These are phyloP conservation scores for Falco rusticolus DNA, from an alignment of 2,797 vertebrate genomes.

Conservation along the genomic window DNA sequence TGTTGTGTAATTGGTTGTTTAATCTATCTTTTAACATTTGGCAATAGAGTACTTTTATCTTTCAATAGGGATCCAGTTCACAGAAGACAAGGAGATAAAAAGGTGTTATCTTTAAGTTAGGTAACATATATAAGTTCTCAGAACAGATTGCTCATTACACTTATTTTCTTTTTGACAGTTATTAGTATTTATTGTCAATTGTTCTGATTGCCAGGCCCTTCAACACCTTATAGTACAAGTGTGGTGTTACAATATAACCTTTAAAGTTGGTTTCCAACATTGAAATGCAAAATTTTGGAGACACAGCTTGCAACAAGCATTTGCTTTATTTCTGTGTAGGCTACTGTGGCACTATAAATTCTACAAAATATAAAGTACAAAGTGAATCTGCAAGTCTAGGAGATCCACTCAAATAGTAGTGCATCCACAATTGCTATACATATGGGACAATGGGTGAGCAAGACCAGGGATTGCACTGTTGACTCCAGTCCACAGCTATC, in stretches of 20 bases:
- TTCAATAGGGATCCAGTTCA: not conserved
- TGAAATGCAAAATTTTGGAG: not conserved
- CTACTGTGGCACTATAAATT: not conserved
- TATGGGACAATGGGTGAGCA: not conserved
- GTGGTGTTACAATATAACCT: not conserved
- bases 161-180: not conserved
- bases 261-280: not conserved
- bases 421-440: rapidly evolving
- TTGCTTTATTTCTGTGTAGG: not conserved
- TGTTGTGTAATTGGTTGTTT: not conserved
- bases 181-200: not conserved
- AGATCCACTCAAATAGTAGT: not conserved
- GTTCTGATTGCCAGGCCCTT: not conserved
- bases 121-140: not conserved
- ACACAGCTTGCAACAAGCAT: not conserved
- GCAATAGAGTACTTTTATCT: not conserved
- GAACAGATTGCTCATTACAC: not conserved
- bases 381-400: not conserved
- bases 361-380: not conserved
- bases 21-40: not conserved
- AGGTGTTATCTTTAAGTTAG: not conserved
- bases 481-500: not conserved
- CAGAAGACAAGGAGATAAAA: not conserved
- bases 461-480: not conserved
- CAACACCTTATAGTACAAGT: not conserved